Evolutionary conservation across 1,140 invertebrate species (phyloP).

Genomic region (Drosophila rufa): DNA sequence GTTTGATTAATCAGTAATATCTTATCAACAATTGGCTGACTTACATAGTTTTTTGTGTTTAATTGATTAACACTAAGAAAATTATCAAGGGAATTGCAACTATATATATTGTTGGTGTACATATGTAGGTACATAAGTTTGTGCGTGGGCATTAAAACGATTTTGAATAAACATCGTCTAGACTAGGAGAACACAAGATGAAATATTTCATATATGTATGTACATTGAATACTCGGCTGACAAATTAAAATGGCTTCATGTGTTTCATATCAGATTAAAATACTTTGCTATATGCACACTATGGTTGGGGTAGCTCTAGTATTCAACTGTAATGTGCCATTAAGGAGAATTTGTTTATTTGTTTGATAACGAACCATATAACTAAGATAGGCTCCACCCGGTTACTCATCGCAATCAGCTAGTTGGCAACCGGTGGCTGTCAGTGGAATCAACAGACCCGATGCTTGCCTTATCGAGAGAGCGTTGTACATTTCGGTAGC

Average conservation of each 20-base stretch:
- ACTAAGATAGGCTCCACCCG: slow-evolving; percentile 5
- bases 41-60: neutral
- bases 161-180: slow-evolving; percentile 13
- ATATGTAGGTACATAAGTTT: neutral
- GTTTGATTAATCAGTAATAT: neutral
- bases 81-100: too few species aligned
- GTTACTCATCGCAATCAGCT: slow-evolving; percentile 12
- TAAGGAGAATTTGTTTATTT: slow-evolving; percentile 7
- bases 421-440: slow-evolving; percentile 7
- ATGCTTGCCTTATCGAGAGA: slow-evolving; percentile 36
- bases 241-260: neutral
- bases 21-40: neutral
- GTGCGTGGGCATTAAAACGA: neutral
- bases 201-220: neutral
- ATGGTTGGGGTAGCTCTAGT: slow-evolving; percentile 7
- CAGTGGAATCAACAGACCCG: slow-evolving; percentile 4
- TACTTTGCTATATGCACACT: neutral
- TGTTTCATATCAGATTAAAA: neutral
- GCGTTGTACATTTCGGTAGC: slow-evolving; percentile 14
- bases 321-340: neutral
- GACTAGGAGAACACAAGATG: neutral
- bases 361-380: slow-evolving; percentile 11
- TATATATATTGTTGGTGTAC: neutral
- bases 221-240: neutral
- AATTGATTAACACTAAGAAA: neutral